phyloP scores from a whole-genome alignment of 2,888 invertebrate species.

The Strigamia crassipes region DNA sequence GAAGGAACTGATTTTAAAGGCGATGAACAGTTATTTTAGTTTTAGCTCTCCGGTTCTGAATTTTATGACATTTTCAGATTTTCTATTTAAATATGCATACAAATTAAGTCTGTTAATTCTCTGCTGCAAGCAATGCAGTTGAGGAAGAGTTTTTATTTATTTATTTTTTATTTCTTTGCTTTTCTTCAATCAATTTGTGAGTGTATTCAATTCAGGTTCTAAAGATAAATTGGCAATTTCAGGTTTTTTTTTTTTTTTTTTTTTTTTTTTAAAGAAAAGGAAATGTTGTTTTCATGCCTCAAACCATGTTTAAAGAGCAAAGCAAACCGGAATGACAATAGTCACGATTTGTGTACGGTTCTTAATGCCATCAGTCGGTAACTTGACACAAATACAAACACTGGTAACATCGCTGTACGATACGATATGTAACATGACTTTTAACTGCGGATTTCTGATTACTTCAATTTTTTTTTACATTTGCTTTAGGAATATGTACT shows the following conservation, averaged over 20 bases:
- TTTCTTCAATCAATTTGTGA: slow-evolving; percentile 13
- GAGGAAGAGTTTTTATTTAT: not conserved
- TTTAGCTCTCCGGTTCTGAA: too few species aligned
- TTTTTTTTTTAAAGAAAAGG: not conserved
- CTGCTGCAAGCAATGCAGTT: not conserved
- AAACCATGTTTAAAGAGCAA: slow-evolving; percentile 27
- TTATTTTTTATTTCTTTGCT: not conserved
- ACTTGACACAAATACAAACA: not conserved
- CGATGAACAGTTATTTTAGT: not conserved
- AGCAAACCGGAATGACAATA: not conserved
- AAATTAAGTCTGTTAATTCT: too few species aligned
- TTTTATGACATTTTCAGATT: too few species aligned
- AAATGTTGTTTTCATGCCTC: slow-evolving; percentile 31
- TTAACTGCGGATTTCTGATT: too few species aligned
- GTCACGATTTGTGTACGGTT: not conserved
- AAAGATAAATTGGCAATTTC: slow-evolving; percentile 28
- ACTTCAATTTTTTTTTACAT: too few species aligned
- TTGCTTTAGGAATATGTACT: too few species aligned
- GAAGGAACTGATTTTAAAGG: not conserved
- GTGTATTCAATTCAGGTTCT: slow-evolving; percentile 26
- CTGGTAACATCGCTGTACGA: not conserved
- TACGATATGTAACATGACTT: too few species aligned
- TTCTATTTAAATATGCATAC: slow-evolving; percentile 1
- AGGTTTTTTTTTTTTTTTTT: not conserved
- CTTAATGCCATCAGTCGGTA: not conserved